Conservation (phyloP, 2,888 invertebrate species). For the Euzetes globulus region DNA sequence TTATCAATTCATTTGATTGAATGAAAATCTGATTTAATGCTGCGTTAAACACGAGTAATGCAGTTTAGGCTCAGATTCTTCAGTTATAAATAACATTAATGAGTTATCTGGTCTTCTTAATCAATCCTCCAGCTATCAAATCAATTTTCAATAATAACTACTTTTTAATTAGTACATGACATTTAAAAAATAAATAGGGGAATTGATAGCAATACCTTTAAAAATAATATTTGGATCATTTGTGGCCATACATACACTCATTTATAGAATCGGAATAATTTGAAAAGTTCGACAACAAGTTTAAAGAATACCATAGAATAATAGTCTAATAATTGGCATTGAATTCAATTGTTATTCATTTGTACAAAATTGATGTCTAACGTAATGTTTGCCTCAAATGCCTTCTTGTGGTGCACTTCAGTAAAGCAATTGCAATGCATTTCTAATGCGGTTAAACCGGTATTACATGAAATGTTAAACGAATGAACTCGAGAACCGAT, state of each 20-base stretch:
- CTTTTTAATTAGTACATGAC: no score
- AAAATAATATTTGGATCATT: not conserved
- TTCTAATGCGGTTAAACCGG: conserved; percentile 25
- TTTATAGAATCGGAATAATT: not conserved
- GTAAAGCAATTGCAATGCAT: not conserved
- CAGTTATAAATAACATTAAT: no score
- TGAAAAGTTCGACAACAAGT: not conserved
- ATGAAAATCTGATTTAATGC: no score
- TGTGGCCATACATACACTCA: not conserved
- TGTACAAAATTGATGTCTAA: not conserved
- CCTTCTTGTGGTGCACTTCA: not conserved
- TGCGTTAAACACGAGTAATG: no score
- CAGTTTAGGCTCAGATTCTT: no score
- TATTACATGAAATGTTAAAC: conserved; percentile 23
- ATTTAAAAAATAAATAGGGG: not conserved
- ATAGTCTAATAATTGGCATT: not conserved
- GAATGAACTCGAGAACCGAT: conserved; percentile 26
- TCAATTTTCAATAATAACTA: no score
- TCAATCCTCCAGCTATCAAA: no score
- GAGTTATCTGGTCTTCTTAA: no score
- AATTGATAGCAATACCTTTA: not conserved
- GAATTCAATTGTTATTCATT: not conserved
- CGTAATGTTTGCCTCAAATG: not conserved
- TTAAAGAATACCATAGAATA: not conserved
- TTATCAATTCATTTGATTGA: no score